Conservation (phyloP, 2,888 invertebrate genomes). For the Syrista parreyssii region DNA sequence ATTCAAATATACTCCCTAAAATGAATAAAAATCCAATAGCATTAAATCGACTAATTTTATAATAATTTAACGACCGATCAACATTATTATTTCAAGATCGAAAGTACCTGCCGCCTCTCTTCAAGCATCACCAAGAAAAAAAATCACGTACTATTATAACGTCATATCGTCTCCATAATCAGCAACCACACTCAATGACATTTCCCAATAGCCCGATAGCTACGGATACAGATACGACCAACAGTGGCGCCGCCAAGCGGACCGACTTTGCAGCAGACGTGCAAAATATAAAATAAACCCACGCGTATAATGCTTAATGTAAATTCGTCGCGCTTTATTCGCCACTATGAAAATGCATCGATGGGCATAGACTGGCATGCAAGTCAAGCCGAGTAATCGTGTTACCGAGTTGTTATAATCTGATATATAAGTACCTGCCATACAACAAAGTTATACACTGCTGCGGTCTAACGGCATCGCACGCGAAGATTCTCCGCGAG, state of each 20-base stretch:
- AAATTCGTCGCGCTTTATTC: neutral
- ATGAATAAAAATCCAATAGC: neutral
- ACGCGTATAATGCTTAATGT: too few species aligned
- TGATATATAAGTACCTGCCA: slow-evolving; percentile 4
- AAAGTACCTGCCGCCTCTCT: too few species aligned
- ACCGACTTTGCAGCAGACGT: neutral
- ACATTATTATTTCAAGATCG: too few species aligned
- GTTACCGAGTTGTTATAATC: slow-evolving; percentile 6
- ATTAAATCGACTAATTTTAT: neutral
- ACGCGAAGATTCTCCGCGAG: slow-evolving; percentile 2
- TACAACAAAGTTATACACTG: slow-evolving; percentile 1
- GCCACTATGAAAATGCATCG: neutral
- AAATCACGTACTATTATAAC: too few species aligned
- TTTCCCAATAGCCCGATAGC: too few species aligned
- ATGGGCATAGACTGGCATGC: neutral
- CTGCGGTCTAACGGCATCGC: slow-evolving; percentile 1
- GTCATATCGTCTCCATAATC: too few species aligned
- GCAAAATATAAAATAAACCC: too few species aligned
- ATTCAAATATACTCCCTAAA: neutral
- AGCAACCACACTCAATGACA: too few species aligned
- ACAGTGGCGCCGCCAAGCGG: too few species aligned
- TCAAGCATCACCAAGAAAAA: too few species aligned
- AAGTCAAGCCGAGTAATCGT: neutral
- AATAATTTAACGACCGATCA: neutral
- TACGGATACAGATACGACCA: neutral